Base-by-base conservation (phyloP, 2,888 invertebrate species). In the Leucophenga maculata region DNA sequence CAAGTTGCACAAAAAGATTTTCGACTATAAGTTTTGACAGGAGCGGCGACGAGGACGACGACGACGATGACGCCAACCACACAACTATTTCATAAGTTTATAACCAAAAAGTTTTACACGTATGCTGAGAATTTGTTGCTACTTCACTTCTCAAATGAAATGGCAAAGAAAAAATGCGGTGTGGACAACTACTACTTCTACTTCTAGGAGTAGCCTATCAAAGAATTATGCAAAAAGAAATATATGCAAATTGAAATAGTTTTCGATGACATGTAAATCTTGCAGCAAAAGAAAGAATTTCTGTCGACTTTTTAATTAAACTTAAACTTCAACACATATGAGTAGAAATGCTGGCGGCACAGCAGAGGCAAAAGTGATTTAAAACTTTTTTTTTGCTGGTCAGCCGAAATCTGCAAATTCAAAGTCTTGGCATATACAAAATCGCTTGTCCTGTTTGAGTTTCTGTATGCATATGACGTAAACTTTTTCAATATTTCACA, bases 191-290 rank as follows among this genome's bases (percentile, higher is more conserved):
- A n/a, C n/a, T n/a, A n/a, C n/a, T n/a, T n/a, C n/a, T n/a, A n/a
- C n/a, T 39, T 39, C 39, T 8, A 39, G 3, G 11, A 3, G 11
- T n/a, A 50, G 16, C 6, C n/a, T 50, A 18, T 18, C n/a, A 50
- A 50, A 8, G 50, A 50, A 50, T 13, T n/a, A n/a, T n/a, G n/a
- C 6, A 16, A 18, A 26, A 26, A 26, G 26, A 26, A 26, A 26
- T 26, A 26, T 50, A 64, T 48, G 48, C 48, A 64, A 64, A 64
- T 64, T 64, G 62, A 64, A 64, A 64, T 64, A 64, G 48, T 64
- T 64, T 64, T 64, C 46, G 46, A 48, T 64, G 62, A 64, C 62
- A 64, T 46, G 62, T 48, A 26, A 46, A 64, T 64, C 32, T 59
- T 32, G 6, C 18, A 16, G n/a, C 50, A 13, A 11, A 1, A 26